Conservation (phyloP, 2,888 invertebrate genomes). For the Acanthosepion lycidas region DNA sequence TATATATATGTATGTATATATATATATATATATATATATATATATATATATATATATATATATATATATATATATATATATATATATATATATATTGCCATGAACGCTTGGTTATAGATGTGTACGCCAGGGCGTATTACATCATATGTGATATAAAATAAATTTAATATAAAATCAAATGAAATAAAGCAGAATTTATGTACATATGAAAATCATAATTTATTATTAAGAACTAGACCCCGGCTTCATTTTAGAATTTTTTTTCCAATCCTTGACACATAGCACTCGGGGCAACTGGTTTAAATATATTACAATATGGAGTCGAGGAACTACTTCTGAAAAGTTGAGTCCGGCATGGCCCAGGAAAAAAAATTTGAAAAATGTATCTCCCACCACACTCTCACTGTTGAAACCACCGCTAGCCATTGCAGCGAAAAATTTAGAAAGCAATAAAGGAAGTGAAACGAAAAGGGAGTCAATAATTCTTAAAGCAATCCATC, state of each 20-base stretch:
- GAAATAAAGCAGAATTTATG: slow-evolving; percentile 4
- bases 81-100: neutral
- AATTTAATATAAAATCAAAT: slow-evolving; percentile 33
- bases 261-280: slow-evolving; percentile 10
- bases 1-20: no score
- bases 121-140: slow-evolving; percentile 9
- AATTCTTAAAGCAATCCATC: neutral
- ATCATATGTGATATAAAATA: neutral
- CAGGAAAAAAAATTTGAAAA: neutral
- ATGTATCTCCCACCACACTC: neutral
- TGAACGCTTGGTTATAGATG: neutral
- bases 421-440: slow-evolving; percentile 6
- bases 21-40: no score
- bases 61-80: neutral
- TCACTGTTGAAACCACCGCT: neutral
- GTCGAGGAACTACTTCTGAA: neutral
- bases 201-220: slow-evolving; percentile 33
- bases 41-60: neutral
- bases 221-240: slow-evolving; percentile 1
- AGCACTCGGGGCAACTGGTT: slow-evolving; percentile 6
- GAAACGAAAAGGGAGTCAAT: neutral
- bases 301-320: slow-evolving; percentile 33
- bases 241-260: neutral
- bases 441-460: neutral
- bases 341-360: neutral